phyloP scores from a whole-genome alignment of 2,113 vertebrate species.

The Rhea americana region DNA sequence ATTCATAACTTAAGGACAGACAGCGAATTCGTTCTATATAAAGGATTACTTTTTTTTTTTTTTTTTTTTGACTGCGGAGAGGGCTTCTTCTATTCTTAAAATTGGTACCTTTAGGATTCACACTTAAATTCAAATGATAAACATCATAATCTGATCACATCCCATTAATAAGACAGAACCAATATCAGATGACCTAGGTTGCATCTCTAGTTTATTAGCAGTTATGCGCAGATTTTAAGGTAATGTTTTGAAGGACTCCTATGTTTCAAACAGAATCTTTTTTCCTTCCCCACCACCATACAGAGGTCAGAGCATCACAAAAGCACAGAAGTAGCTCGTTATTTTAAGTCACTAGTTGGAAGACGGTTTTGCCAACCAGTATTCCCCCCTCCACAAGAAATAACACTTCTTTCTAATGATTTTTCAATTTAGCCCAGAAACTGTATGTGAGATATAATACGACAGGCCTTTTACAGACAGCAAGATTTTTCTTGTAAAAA shows the following conservation, averaged over 20 bases:
- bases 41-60: not conserved
- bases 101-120: not conserved
- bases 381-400: not conserved
- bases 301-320: not conserved
- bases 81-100: not conserved
- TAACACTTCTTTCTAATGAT: not conserved
- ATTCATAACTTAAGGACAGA: not conserved
- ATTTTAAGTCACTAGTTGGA: not conserved
- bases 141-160: not conserved
- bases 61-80: not conserved
- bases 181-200: not conserved
- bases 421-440: not conserved
- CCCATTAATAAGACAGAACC: not conserved
- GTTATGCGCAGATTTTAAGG: not conserved
- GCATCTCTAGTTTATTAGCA: not conserved
- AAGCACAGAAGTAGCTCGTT: not conserved
- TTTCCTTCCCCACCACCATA: not conserved
- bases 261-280: rapidly evolving
- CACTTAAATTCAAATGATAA: not conserved
- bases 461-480: not conserved
- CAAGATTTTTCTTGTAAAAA: not conserved
- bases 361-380: not conserved
- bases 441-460: not conserved
- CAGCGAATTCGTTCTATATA: not conserved
- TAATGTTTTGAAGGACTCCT: rapidly evolving